Evolutionary conservation across 1,140 invertebrate genomes (phyloP).

Genomic region (Cotesia typhae): DNA sequence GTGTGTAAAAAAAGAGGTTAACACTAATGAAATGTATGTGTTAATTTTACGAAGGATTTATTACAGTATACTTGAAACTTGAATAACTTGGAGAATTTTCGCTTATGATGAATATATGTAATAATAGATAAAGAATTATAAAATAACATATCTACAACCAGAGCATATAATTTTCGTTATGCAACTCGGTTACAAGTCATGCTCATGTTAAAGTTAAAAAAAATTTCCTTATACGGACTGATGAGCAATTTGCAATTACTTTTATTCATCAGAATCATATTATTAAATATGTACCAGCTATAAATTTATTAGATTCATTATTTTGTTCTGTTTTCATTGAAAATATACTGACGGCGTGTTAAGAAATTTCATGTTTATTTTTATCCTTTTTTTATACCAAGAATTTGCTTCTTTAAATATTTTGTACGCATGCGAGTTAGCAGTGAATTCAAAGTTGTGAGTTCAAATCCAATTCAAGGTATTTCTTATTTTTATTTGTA

Average conservation of each 20-base stretch:
- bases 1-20: no score
- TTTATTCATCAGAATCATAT: neutral
- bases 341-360: no score
- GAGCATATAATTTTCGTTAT: slow-evolving; percentile 12
- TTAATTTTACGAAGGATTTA: no score
- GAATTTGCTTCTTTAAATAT: no score
- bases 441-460: neutral
- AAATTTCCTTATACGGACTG: neutral
- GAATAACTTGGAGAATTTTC: neutral
- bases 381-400: no score
- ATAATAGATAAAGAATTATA: neutral
- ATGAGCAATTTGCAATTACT: slow-evolving; percentile 1
- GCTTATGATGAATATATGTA: no score
- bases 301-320: no score
- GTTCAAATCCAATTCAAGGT: neutral
- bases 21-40: no score
- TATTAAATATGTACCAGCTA: neutral
- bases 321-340: no score
- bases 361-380: no score
- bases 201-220: neutral
- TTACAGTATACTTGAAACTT: neutral
- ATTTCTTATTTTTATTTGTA: slow-evolving; percentile 7
- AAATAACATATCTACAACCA: neutral
- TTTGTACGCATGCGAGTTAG: no score
- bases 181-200: slow-evolving; percentile 7